These are phyloP conservation scores for Caenorhabditis briggsae DNA, from an alignment of 1,140 invertebrate species.

Conservation along the genomic window DNA sequence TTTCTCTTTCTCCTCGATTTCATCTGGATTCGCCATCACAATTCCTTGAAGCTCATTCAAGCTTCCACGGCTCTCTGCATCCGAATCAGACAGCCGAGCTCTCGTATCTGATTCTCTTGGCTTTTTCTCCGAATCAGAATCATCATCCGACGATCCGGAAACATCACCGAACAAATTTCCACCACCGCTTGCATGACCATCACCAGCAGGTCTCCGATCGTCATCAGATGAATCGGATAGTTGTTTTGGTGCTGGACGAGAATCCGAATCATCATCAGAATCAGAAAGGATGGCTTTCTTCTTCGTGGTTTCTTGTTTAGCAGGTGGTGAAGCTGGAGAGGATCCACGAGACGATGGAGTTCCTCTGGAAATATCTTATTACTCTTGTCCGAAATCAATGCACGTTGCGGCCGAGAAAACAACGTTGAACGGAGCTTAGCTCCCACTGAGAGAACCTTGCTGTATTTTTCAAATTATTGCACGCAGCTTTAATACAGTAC, in stretches of 20 bases:
- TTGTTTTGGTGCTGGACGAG: not conserved
- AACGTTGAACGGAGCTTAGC: too few relatives aligned
- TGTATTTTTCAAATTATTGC: too few relatives aligned
- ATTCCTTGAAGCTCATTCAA: slow-evolving; percentile 25
- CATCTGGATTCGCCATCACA: slow-evolving; percentile 42
- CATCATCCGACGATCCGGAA: slow-evolving; percentile 3
- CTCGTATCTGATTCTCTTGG: not conserved
- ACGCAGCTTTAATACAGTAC: too few relatives aligned
- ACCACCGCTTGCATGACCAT: not conserved
- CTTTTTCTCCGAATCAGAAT: not conserved
- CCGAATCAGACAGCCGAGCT: slow-evolving; percentile 18
- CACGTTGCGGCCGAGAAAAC: too few relatives aligned
- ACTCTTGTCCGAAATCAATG: too few relatives aligned
- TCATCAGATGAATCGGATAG: slow-evolving; percentile 24
- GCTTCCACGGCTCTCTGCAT: slow-evolving; percentile 47
- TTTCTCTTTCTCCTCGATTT: slow-evolving; percentile 31
- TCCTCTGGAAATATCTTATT: not conserved
- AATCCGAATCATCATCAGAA: slow-evolving; percentile 18
- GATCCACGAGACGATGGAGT: slow-evolving; percentile 38
- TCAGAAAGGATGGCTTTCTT: slow-evolving; percentile 4
- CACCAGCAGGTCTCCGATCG: not conserved
- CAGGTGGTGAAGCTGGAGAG: not conserved
- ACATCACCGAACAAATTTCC: slow-evolving; percentile 20
- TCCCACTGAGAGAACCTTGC: too few relatives aligned
- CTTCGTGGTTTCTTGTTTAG: not conserved